Conservation (phyloP, 2,113 vertebrate genomes). For the Elephas maximus region DNA sequence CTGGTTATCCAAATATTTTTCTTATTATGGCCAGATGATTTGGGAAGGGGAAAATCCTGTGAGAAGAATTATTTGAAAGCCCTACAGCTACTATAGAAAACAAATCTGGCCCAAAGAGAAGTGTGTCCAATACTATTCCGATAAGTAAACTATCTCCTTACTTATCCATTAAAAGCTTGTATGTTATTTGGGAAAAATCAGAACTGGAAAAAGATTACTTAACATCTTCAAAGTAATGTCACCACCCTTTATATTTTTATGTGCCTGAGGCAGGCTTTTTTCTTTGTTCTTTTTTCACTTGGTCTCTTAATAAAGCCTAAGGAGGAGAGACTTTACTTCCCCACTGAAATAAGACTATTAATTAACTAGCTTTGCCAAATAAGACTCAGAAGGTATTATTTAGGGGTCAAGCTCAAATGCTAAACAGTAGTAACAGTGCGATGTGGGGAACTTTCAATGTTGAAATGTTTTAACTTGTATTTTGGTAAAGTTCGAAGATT, state of each 20-base stretch:
- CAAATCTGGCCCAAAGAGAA: slow-evolving; percentile 44
- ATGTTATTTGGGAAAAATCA: slow-evolving; percentile 3
- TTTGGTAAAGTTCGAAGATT: background rate
- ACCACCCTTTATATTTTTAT: slow-evolving; percentile 53
- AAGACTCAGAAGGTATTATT: slow-evolving; percentile 65
- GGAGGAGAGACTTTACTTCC: slow-evolving; percentile 39
- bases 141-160: slow-evolving; percentile 7
- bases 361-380: slow-evolving; percentile 79
- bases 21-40: slow-evolving; percentile 54
- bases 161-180: slow-evolving; percentile 56
- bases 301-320: slow-evolving; percentile 59
- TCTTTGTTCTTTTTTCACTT: slow-evolving; percentile 64
- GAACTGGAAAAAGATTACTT: slow-evolving; percentile 49
- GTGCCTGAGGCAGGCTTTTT: slow-evolving; percentile 20
- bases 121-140: background rate
- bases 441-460: background rate
- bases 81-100: slow-evolving; percentile 27
- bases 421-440: background rate
- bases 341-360: slow-evolving; percentile 72
- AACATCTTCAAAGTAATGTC: slow-evolving; percentile 64
- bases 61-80: slow-evolving; percentile 70
- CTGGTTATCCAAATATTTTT: slow-evolving; percentile 65
- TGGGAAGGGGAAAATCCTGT: slow-evolving; percentile 21
- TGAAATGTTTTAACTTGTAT: background rate
- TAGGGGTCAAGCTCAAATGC: slow-evolving; percentile 35